Percentiles rank a stretch among this genome's conserved stretches.
Conservation (phyloP, 2,888 invertebrate species). For the Crossocerus cetratus region DNA sequence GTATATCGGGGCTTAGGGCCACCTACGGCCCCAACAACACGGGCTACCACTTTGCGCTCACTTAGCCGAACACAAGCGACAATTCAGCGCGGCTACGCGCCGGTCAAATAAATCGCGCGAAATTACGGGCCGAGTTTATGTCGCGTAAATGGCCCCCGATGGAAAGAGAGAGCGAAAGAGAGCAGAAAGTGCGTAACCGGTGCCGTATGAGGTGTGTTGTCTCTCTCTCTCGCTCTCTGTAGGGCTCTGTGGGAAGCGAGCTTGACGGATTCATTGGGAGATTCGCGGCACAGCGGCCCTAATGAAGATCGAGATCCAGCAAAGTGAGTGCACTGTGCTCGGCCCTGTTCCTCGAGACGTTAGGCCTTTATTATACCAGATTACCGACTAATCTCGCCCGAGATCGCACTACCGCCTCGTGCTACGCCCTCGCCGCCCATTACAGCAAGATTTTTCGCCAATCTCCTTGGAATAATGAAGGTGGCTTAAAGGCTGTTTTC, state of each 20-base stretch:
- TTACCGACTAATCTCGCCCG: no score
- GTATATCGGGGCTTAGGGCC: conserved; percentile 56
- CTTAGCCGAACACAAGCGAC: conserved; percentile 70
- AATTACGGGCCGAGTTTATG: conserved; percentile 50
- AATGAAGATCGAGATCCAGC: conserved; percentile 31
- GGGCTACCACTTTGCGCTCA: conserved; percentile 74
- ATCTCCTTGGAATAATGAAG: no score
- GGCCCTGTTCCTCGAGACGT: no score
- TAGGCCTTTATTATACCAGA: no score
- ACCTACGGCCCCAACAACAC: conserved; percentile 69
- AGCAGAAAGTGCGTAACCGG: conserved; percentile 2
- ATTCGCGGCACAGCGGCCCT: conserved; percentile 10
- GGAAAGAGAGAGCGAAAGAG: background rate
- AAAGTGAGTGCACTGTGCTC: background rate
- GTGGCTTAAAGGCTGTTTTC: no score
- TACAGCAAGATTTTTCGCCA: no score
- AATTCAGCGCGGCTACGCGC: conserved; percentile 57
- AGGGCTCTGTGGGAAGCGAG: conserved; percentile 10
- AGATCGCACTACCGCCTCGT: no score
- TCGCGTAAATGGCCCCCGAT: conserved; percentile 44
- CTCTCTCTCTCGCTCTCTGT: background rate
- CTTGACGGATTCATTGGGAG: conserved; percentile 28
- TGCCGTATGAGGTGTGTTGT: background rate
- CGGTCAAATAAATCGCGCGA: conserved; percentile 58
- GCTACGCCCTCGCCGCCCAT: no score